Conservation (phyloP, 2,113 vertebrate genomes). For the Spilogale gracilis region DNA sequence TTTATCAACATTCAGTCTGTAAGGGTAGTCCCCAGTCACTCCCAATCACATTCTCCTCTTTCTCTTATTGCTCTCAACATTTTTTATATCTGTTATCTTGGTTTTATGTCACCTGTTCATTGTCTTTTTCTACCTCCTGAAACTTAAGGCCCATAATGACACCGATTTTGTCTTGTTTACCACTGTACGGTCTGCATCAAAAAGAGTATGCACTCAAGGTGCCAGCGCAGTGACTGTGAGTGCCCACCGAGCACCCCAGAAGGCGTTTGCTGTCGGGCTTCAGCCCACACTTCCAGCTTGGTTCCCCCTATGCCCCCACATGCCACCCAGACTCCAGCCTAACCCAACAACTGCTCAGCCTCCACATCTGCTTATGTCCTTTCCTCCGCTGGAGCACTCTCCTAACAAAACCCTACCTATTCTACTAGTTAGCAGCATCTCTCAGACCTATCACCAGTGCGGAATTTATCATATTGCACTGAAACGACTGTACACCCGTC, state of each 20-base stretch:
- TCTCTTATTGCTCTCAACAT: not conserved
- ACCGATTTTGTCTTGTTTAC: not conserved
- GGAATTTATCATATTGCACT: not conserved
- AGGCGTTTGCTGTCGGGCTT: not conserved
- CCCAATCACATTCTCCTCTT: not conserved
- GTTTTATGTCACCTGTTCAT: not conserved
- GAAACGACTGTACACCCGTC: not conserved
- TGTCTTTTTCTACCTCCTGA: not conserved
- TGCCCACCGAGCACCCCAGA: not conserved
- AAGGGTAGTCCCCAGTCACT: not conserved
- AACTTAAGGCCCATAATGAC: not conserved
- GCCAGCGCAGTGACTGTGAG: not conserved
- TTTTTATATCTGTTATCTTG: not conserved
- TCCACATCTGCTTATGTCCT: not conserved
- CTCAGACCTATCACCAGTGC: not conserved
- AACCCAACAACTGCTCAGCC: not conserved
- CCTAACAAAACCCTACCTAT: not conserved
- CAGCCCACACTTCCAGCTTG: not conserved
- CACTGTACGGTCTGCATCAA: not conserved
- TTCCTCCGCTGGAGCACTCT: not conserved
- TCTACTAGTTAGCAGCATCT: not conserved
- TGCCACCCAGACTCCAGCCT: not conserved
- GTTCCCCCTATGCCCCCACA: not conserved
- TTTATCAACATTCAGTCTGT: not conserved
- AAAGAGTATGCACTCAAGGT: not conserved